Base-by-base conservation (phyloP, 2,113 vertebrate species). In the Phaethornis superciliosus region DNA sequence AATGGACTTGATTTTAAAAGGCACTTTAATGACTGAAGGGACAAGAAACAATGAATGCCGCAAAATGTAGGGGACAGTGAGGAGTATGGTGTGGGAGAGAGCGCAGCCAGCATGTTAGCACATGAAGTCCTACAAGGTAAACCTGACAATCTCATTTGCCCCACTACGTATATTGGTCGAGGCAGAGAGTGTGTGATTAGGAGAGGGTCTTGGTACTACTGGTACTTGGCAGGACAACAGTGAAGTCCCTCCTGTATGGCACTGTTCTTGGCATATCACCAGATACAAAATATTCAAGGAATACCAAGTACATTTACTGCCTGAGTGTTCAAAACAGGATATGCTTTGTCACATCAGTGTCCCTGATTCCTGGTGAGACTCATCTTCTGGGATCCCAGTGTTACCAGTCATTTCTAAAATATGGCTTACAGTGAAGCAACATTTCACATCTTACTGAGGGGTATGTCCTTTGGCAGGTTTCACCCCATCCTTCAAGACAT, bases 11-110 rank as follows among this genome's bases (percentile, higher is more conserved):
- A 51, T 52, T 35, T 4, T 30, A 68, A 15, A 55, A 33, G 4
- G 8, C 12, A 40, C 15, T 76, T 75, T 7, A 80, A 42, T 12
- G 28, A 52, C 17, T 33, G 19, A 59, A 0, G 5, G 15, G 49
- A 76, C 19, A 71, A 79, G 54, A 55, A 28, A 51, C 26, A 76
- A 6, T 1, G 7, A 72, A 44, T 19, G 23, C 17, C 52, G 80
- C 35, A 76, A 60, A 51, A 69, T 10, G 3, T 13, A 42, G 10
- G 35, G 22, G 12, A 30, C 51, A 21, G 18, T 2, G 12, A 70
- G 24, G 10, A 82, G n/a, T 6, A 30, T 1, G 1, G 22, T 35
- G 26, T 15, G 18, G 24, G 9, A 44, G 1, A 0, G 6, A 74
- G 8, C 30, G 40, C 27, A 60, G 20, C 7, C 30, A 56, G 12